Evolutionary conservation across 2,113 vertebrate species (phyloP).

Genomic region (Strigops habroptila): DNA sequence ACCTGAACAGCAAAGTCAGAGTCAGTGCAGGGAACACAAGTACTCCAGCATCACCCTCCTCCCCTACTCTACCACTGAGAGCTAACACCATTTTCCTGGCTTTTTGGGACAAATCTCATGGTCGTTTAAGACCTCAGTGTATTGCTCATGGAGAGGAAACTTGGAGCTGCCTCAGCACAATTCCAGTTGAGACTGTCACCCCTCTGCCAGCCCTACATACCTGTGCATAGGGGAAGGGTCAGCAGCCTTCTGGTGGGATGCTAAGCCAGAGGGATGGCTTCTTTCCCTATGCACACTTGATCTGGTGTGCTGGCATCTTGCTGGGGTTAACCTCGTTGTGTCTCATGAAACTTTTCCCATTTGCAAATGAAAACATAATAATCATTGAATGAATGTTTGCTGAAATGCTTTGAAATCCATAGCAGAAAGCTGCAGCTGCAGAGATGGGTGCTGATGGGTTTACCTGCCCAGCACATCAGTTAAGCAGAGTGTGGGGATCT

Average conservation of each 20-base stretch:
- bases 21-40: neutral
- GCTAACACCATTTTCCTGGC: fast-evolving
- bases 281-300: fast-evolving
- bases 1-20: constrained; percentile 57
- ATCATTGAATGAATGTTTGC: neutral
- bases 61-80: neutral
- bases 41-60: neutral
- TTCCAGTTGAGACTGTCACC: neutral
- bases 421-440: neutral
- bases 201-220: neutral
- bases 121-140: neutral
- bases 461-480: neutral
- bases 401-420: neutral
- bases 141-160: neutral
- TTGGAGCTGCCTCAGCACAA: neutral
- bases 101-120: neutral
- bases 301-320: neutral
- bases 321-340: neutral
- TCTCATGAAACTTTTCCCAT: neutral
- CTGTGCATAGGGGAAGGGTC: neutral
- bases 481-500: neutral
- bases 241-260: neutral
- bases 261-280: neutral
- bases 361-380: neutral
- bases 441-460: neutral